Conservation (phyloP, 2,113 vertebrate species). For the Trinectes maculatus region DNA sequence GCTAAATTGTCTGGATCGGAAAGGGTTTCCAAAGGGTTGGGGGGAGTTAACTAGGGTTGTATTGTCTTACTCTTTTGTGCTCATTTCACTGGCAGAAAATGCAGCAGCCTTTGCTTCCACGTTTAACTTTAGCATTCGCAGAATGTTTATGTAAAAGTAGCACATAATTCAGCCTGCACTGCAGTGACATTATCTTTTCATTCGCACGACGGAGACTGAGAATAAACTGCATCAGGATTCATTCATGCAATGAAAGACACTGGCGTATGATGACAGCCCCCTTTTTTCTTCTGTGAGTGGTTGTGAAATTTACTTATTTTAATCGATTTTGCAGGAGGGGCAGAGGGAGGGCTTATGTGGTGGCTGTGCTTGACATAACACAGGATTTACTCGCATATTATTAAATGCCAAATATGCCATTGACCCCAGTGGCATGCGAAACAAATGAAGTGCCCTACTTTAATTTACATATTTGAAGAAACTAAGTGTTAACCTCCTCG, state of each 20-base stretch:
- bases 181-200: constrained; percentile 20
- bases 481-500: too few relatives aligned
- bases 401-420: constrained; percentile 22
- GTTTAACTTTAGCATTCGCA: constrained; percentile 28
- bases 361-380: background rate
- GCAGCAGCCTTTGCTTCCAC: background rate
- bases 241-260: background rate
- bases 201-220: constrained; percentile 19
- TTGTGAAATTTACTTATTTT: too few relatives aligned
- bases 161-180: background rate
- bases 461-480: constrained; percentile 8
- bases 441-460: background rate
- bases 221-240: constrained; percentile 21
- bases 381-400: constrained; percentile 2
- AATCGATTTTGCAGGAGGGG: too few relatives aligned
- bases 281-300: background rate
- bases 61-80: constrained; percentile 50
- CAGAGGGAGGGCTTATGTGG: too few relatives aligned
- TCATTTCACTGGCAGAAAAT: constrained; percentile 29
- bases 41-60: constrained; percentile 58
- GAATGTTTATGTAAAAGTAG: constrained; percentile 23
- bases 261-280: background rate
- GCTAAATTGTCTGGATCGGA: constrained; percentile 63
- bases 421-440: background rate
- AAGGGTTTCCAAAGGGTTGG: constrained; percentile 43